Evolutionary conservation across 92 coral and sea anemone genomes (phyloP).

Genomic region (Phymanthus crucifer): DNA sequence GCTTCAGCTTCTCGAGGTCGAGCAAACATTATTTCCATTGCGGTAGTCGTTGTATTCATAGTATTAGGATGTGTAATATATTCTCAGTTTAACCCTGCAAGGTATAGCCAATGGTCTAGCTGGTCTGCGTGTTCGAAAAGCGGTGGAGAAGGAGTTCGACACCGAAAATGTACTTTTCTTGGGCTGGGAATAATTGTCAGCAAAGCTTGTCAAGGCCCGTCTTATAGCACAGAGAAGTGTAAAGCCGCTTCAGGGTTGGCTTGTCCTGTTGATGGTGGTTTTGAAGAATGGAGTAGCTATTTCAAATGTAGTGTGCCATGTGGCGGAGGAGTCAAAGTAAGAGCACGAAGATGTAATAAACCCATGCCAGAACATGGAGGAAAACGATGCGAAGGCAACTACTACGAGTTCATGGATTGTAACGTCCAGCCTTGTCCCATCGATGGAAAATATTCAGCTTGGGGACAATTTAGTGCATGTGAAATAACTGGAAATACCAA

Average conservation of each 20-base stretch:
- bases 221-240: constrained; percentile 4
- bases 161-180: constrained; percentile 13
- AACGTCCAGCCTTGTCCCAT: constrained; percentile 33
- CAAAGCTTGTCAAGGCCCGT: constrained; percentile 4
- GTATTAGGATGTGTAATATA: neutral
- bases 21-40: neutral
- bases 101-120: constrained; percentile 87
- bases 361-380: constrained; percentile 27
- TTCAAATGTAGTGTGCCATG: constrained; percentile 16
- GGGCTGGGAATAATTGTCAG: constrained; percentile 12
- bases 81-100: constrained; percentile 36
- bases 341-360: constrained; percentile 16
- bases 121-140: constrained; percentile 89
- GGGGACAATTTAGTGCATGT: constrained; percentile 17
- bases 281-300: constrained; percentile 12
- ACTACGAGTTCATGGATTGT: neutral
- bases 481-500: neutral
- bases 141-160: constrained; percentile 59
- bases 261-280: constrained; percentile 31
- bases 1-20: no score
- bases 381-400: neutral
- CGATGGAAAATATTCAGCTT: constrained; percentile 18
- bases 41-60: neutral
- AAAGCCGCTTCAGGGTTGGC: neutral
- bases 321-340: constrained; percentile 17